phyloP scores from a whole-genome alignment of 2,797 vertebrate species.

The Streptopelia turtur region DNA sequence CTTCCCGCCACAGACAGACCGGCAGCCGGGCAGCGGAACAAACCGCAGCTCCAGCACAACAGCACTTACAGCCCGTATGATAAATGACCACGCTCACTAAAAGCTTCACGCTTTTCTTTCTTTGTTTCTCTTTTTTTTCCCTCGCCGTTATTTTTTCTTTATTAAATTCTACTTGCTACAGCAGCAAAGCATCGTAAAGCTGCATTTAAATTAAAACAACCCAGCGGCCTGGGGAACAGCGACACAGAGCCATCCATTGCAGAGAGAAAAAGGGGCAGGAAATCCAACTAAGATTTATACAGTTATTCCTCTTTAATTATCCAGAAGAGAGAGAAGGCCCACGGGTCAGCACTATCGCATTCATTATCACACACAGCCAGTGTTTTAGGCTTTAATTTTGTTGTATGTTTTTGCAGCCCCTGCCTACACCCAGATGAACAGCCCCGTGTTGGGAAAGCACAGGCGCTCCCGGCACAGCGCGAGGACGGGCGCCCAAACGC shows the following conservation, averaged over 20 bases:
- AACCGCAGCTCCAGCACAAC: background rate
- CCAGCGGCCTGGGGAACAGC: slow-evolving; percentile 29
- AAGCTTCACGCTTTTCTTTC: background rate
- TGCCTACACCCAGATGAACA: background rate
- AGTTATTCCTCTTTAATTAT: slow-evolving; percentile 69
- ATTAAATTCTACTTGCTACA: background rate
- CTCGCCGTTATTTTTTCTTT: background rate
- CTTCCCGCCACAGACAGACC: background rate
- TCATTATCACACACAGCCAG: slow-evolving; percentile 14
- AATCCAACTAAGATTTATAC: slow-evolving; percentile 52
- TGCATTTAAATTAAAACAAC: slow-evolving; percentile 52
- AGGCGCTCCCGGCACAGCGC: no score
- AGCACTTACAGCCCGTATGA: background rate
- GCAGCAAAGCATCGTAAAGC: slow-evolving; percentile 3
- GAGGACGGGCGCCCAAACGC: background rate
- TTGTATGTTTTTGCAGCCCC: background rate
- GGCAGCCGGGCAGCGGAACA: background rate
- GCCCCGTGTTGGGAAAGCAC: background rate
- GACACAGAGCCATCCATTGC: slow-evolving; percentile 51
- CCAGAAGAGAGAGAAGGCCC: slow-evolving; percentile 37
- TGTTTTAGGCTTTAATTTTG: background rate
- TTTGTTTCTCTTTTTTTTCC: background rate
- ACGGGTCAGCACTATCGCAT: slow-evolving; percentile 43
- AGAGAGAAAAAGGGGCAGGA: background rate
- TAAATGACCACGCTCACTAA: background rate